These are phyloP conservation scores for Acinonyx jubatus DNA, from an alignment of 2,113 vertebrate species.

Conservation along the genomic window DNA sequence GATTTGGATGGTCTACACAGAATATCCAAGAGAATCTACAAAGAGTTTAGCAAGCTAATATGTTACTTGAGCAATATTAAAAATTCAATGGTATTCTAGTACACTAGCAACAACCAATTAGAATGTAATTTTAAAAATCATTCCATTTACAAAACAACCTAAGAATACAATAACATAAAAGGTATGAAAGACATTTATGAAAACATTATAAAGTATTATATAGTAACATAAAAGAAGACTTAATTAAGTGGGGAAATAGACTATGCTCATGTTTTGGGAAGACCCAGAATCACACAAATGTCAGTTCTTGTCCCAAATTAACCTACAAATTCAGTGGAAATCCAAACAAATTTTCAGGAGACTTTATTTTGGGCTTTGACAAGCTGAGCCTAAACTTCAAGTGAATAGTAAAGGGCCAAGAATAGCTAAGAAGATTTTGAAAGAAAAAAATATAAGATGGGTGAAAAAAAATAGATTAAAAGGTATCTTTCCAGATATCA, in stretches of 20 bases:
- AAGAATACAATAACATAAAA: background rate
- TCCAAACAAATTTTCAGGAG: background rate
- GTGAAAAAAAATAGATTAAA: background rate
- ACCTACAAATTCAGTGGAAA: background rate
- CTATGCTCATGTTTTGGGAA: background rate
- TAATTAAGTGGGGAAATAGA: background rate
- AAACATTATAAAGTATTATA: background rate
- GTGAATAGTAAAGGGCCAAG: background rate
- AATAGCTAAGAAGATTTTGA: background rate
- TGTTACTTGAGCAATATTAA: background rate
- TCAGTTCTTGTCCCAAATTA: background rate
- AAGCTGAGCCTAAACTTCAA: background rate
- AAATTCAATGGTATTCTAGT: background rate
- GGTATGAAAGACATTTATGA: background rate
- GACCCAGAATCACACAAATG: background rate
- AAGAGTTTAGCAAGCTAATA: background rate
- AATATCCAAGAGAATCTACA: background rate
- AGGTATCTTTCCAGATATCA: background rate
- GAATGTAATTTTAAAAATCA: background rate
- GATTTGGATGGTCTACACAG: background rate
- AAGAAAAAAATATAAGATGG: background rate
- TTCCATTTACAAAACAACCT: background rate
- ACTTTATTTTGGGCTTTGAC: background rate
- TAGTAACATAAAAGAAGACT: background rate
- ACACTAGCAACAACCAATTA: background rate